Conservation (phyloP, 2,888 invertebrate species). For the Drosophila pseudotalamancana region DNA sequence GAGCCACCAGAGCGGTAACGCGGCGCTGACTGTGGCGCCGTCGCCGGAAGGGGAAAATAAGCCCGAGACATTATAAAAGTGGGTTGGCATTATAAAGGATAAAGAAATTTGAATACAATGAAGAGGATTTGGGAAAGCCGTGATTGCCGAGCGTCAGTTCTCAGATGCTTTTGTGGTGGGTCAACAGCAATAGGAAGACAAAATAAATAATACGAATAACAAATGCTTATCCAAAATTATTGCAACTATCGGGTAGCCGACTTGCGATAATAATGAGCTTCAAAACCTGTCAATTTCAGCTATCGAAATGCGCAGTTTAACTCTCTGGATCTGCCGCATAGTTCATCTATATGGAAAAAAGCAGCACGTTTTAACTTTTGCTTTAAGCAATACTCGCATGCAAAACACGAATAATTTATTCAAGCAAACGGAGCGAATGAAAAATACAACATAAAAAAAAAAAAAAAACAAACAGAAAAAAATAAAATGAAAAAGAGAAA, state of each 20-base stretch:
- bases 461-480: not conserved
- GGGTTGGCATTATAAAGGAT: constrained; percentile 72
- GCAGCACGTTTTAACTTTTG: constrained; percentile 40
- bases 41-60: constrained; percentile 47
- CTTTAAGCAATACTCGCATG: constrained; percentile 53
- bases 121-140: constrained; percentile 61
- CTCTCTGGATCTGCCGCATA: not conserved
- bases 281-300: constrained; percentile 16
- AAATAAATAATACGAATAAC: constrained; percentile 22
- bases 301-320: constrained; percentile 11
- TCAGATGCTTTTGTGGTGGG: constrained; percentile 34
- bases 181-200: constrained; percentile 18
- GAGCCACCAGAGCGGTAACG: constrained; percentile 17
- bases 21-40: constrained; percentile 1
- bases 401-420: constrained; percentile 71
- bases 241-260: constrained; percentile 57
- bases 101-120: constrained; percentile 76
- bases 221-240: constrained; percentile 57
- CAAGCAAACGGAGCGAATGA: constrained; percentile 52
- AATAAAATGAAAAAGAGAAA: not conserved
- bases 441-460: constrained; percentile 26
- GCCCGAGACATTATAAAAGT: constrained; percentile 67
- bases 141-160: constrained; percentile 67
- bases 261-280: constrained; percentile 1
- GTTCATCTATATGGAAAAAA: not conserved